Conservation (phyloP, 2,888 invertebrate genomes). For the Agrotis exclamationis region DNA sequence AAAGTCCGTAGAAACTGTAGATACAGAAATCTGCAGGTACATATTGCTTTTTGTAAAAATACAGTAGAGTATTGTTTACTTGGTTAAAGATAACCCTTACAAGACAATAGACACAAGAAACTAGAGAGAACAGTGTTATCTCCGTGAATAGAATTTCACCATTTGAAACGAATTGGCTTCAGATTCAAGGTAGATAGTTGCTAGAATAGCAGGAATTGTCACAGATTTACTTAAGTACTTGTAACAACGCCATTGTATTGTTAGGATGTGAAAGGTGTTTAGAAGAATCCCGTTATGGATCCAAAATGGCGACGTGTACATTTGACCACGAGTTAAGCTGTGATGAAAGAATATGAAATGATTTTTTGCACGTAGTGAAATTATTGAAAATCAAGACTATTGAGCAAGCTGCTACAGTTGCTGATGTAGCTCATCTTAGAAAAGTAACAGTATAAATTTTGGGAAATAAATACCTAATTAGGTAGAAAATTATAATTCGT, state of each 20-base stretch:
- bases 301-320: neutral
- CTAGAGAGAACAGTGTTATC: neutral
- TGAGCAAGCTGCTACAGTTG: neutral
- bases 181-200: neutral
- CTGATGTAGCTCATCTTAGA: neutral
- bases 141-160: neutral
- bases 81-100: neutral
- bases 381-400: neutral
- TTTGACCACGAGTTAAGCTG: neutral
- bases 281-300: slow-evolving; percentile 10
- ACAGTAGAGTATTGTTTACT: too few relatives aligned
- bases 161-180: neutral
- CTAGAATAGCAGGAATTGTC: neutral
- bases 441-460: neutral
- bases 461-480: neutral
- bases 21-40: too few relatives aligned
- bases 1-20: too few relatives aligned
- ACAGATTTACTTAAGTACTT: neutral
- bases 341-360: neutral
- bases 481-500: too few relatives aligned
- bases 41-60: too few relatives aligned
- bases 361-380: neutral
- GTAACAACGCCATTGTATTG: slow-evolving; percentile 23
- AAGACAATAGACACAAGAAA: neutral
- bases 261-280: slow-evolving; percentile 17